Evolutionary conservation across 2,888 invertebrate species (phyloP), one percentile per base, ranked within the genome.

Genomic region (Dynastes maya): DNA sequence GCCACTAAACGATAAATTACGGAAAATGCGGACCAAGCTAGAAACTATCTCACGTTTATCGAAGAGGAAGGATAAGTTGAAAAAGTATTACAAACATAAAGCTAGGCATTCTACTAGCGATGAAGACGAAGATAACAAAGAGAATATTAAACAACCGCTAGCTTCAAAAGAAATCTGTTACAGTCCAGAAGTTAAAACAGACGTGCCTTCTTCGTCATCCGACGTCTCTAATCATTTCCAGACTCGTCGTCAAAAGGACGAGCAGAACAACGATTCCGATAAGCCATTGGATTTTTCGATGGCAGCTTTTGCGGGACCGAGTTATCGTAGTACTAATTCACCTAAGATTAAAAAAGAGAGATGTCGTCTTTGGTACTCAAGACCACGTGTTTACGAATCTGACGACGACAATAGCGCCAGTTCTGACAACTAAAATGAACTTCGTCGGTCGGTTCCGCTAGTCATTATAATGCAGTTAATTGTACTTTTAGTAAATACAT

Each of bases 311-410:
- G 72, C 80, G 5, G 82, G 80, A 11, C 80, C 83, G 45, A 82
- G 81, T 77, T 80, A 79, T 67, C 79, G 81, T 32, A 79, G 78
- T 65, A 80, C 78, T 65, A 78, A 80, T 61, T 74, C 80, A 32
- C 79, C 81, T 63, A 82, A 80, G 75, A 80, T 82, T 16, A 84
- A 82, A 72, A 82, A 83, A 13, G 82, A 82, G 63, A 76, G 75
- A 27, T 78, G 75, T 16, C 79, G 80, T 70, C 76, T 83, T 58
- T 83, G 81, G 81, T 83, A 80, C 79, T 80, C 82, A 1, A 82
- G 84, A 49, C 83, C 83, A 27, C 80, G 78, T 65, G 74, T 79
- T 63, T 83, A 81, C 22, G 82, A 83, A 78, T 82, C 83, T 5
- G 82, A 82, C 70, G 72, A 72, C 22, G 29, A 53, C 22, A 29